Base-by-base conservation (phyloP, 2,888 invertebrate genomes). In the Ochlodes sylvanus region DNA sequence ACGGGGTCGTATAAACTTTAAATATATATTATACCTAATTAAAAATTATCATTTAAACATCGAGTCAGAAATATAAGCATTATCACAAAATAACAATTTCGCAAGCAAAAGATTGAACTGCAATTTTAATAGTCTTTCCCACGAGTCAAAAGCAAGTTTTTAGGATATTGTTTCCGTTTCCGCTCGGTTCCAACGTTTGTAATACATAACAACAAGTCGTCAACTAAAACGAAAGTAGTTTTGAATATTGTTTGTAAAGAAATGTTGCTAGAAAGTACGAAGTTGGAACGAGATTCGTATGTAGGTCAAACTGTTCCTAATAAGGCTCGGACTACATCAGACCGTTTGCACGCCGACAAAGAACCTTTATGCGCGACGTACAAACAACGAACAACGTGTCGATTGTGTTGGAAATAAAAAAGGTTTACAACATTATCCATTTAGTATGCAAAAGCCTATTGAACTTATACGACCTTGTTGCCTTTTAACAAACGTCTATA, bases 191-290 rank as follows among this genome's bases (percentile, higher is more conserved):
- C 34, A 66, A 56, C 19, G 6, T 54, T 54, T 12, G 21, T 32
- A 55, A 34, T 34, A 34, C 34, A 38, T 38, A 17, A 21, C 57
- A 50, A 50, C 32, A 57, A 50, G 50, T 38, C 65, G 58, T 52
- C 58, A 54, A 60, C 44, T 69, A 70, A 73, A 71, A 72, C 66
- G 73, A 75, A 75, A 73, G 73, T 70, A 58, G 70, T 71, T 67
- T 70, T 63, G 61, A 69, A 65, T 74, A 71, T 71, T 68, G 68
- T 73, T 73, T 72, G 47, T 65, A 70, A 70, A 73, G 69, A 71
- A 73, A 72, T 71, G 71, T 70, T 32, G 27, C 65, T 76, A 75
- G 76, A 77, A 76, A 76, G 76, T 76, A 73, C 73, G 70, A 73
- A 76, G 75, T 72, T 66, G 72, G 73, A 75, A 73, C 72, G 61